Percentiles rank a stretch among this genome's conserved stretches.
These are phyloP conservation scores for Paedocypris sp. DNA, from an alignment of 2,113 vertebrate species.

Conservation along the genomic window DNA sequence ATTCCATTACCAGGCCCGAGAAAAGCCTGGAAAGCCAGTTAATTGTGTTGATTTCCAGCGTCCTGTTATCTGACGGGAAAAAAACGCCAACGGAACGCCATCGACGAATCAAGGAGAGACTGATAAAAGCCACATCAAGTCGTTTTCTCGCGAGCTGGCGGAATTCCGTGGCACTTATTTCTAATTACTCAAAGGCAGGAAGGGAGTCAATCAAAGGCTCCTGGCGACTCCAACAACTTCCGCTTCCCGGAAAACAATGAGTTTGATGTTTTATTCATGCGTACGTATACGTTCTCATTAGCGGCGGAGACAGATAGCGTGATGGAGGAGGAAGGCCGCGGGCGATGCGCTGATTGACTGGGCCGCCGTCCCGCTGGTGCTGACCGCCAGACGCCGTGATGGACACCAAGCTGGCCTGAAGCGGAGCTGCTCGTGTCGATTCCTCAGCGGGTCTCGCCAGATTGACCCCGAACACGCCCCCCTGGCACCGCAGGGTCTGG, in stretches of 20 bases:
- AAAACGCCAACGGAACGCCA: conserved; percentile 29
- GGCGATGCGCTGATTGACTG: conserved; percentile 44
- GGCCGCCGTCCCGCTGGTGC: conserved; percentile 33
- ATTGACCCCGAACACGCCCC: background rate
- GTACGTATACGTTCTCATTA: conserved; percentile 45
- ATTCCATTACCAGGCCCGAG: conserved; percentile 24
- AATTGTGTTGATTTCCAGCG: conserved; percentile 22
- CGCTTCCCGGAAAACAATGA: conserved; percentile 38
- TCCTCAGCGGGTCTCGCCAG: background rate
- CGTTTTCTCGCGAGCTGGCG: conserved; percentile 21
- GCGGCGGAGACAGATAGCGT: conserved; percentile 31
- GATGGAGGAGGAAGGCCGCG: conserved; percentile 12
- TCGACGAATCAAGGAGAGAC: conserved; percentile 31
- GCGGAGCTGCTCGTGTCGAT: conserved; percentile 21
- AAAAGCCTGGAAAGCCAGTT: conserved; percentile 20
- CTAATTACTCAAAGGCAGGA: conserved; percentile 42
- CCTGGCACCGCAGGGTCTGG: background rate
- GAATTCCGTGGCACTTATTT: conserved; percentile 27
- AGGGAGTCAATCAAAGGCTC: conserved; percentile 39
- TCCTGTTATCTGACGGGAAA: conserved; percentile 24
- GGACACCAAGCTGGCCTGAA: conserved; percentile 25
- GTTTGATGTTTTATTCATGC: conserved; percentile 46
- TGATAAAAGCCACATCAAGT: conserved; percentile 36
- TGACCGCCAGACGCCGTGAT: conserved; percentile 26
- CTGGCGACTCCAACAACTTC: conserved; percentile 28